Conservation (phyloP, 2,797 vertebrate species). For the Sciurus carolinensis region DNA sequence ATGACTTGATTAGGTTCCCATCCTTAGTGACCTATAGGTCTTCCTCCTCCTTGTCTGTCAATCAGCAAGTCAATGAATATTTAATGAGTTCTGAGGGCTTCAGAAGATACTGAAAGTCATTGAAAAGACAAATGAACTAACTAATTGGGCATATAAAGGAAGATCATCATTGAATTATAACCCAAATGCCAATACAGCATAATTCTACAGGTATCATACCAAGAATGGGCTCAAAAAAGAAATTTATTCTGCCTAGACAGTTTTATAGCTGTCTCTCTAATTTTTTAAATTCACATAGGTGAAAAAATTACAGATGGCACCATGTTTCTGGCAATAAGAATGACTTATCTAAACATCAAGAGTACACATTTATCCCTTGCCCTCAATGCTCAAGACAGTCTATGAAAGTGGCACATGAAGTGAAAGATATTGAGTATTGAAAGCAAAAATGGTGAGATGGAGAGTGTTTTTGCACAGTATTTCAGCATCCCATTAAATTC, state of each 20-base stretch:
- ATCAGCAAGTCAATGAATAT: not conserved
- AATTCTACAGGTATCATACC: not conserved
- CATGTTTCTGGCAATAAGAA: not conserved
- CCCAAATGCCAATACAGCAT: not conserved
- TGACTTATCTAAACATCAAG: not conserved
- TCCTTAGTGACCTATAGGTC: not conserved
- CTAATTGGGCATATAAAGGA: not conserved
- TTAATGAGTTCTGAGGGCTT: not conserved
- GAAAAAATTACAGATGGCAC: not conserved
- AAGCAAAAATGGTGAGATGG: not conserved
- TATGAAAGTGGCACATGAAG: not conserved
- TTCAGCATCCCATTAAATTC: not conserved
- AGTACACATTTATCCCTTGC: not conserved
- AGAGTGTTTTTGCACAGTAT: not conserved
- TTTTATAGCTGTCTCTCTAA: not conserved
- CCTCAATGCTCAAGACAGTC: not conserved
- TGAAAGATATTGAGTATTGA: not conserved
- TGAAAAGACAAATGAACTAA: not conserved
- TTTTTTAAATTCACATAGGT: not conserved
- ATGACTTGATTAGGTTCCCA: not conserved
- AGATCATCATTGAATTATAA: not conserved
- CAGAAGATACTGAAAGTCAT: not conserved
- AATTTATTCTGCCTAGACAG: not conserved
- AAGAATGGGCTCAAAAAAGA: not conserved
- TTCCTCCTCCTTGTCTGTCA: not conserved